Conservation (phyloP, 2,888 invertebrate species). For the Thereva nobilitata region DNA sequence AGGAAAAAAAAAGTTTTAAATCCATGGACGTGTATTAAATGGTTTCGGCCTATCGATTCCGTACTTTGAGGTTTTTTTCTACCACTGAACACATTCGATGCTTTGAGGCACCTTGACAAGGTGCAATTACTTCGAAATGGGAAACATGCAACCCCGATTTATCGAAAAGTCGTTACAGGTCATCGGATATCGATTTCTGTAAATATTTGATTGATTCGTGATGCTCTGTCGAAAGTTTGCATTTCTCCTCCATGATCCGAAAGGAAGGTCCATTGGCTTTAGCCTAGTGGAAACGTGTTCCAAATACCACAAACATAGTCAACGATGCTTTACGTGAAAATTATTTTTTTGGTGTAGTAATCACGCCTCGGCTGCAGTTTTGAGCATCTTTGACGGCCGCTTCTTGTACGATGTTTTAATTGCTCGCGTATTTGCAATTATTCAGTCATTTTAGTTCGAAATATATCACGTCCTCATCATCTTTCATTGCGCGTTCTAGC, state of each 20-base stretch:
- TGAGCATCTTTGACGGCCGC: constrained; percentile 22
- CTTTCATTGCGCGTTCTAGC: constrained; percentile 3
- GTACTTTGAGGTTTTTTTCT: background rate
- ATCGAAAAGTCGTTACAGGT: constrained; percentile 10
- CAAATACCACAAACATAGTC: background rate
- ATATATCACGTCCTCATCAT: constrained; percentile 33
- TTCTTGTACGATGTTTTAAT: constrained; percentile 34
- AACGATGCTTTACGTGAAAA: background rate
- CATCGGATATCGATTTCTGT: constrained; percentile 17
- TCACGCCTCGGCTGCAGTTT: constrained; percentile 9
- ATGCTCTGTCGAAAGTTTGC: constrained; percentile 11
- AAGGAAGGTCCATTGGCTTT: background rate
- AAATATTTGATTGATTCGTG: constrained; percentile 11
- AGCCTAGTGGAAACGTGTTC: background rate
- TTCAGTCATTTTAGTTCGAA: constrained; percentile 30
- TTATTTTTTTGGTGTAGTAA: constrained; percentile 1
- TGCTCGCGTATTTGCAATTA: constrained; percentile 34
- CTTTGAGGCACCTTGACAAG: constrained; percentile 24
- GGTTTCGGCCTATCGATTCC: background rate
- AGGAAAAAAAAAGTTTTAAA: constrained; percentile 5
- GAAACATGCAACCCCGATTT: constrained; percentile 26
- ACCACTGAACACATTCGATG: too few relatives aligned
- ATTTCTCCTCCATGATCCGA: constrained; percentile 1
- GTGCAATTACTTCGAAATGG: constrained; percentile 30
- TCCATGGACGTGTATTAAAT: constrained; percentile 1